A percentile compares a stretch with the other conserved stretches of the same genome.
Evolutionary conservation across 2,113 vertebrate species (phyloP).

Genomic region (Gymnarchus niloticus): DNA sequence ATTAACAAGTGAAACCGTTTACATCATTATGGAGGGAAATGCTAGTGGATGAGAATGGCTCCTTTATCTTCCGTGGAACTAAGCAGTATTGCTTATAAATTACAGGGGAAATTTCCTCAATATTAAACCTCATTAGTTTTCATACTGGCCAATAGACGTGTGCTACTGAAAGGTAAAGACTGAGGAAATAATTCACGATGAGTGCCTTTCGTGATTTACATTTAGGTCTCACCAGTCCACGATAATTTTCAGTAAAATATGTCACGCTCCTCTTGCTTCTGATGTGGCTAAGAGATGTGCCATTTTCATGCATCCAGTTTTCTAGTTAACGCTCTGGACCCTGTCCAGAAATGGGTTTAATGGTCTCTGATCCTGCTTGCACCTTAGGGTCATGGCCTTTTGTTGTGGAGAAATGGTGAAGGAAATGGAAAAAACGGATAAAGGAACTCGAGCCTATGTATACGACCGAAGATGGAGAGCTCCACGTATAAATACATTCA

Average conservation of each 20-base stretch:
- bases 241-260: constrained; percentile 25
- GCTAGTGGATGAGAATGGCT: constrained; percentile 32
- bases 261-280: constrained; percentile 26
- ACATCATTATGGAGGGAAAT: constrained; percentile 18
- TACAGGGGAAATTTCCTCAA: constrained; percentile 27
- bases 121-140: constrained; percentile 36
- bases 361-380: constrained; percentile 20
- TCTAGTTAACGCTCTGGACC: constrained; percentile 3
- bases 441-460: not conserved
- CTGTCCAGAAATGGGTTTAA: constrained; percentile 13
- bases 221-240: not conserved
- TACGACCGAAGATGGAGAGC: not conserved
- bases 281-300: constrained; percentile 18
- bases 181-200: constrained; percentile 24
- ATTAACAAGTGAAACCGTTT: constrained; percentile 29
- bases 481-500: constrained; percentile 6
- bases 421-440: not conserved
- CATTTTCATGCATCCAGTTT: not conserved
- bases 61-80: constrained; percentile 32
- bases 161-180: constrained; percentile 14
- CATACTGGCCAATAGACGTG: constrained; percentile 13
- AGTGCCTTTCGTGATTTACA: constrained; percentile 16
- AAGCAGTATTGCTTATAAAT: constrained; percentile 23
- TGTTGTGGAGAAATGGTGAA: not conserved
- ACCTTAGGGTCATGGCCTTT: not conserved